Evolutionary conservation across 2,113 vertebrate species (phyloP), one percentile per base, ranked within the genome.

Genomic region (Brienomyrus brachyistius): DNA sequence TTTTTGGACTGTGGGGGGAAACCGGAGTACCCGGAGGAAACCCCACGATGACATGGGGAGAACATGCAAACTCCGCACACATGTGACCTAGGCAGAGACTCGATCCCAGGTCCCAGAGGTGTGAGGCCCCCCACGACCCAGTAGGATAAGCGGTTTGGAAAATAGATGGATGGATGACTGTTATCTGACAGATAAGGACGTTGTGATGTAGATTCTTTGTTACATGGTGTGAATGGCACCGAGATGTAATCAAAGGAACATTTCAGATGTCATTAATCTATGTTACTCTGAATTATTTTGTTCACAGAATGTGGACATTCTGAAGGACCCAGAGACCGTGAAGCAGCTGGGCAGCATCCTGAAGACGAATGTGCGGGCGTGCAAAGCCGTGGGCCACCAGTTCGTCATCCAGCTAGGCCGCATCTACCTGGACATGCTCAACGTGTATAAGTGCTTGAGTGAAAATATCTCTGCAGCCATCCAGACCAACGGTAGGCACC

Each of bases 381-480:
- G 98, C 93, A 98, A 98, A 95, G 98, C 98, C 31, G 98, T 99
- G 51, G 98, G 98, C 21, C 98, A 99, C 90, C 98, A 98, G 2
- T 99, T 99, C 90, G 98, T 98, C 27, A 97, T 97, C 92, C 98
- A 99, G 93, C 96, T 99, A 89, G 98, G 98, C 88, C 96, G 98
- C 88, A 98, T 99, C 95, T 99, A 99, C 95, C 96, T 99, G 95
- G 98, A 99, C 96, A 99, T 99, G 98, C 96, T 99, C 91, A 99
- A 99, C 93, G 98, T 99, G 87, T 99, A 99, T 94, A 99, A 99
- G 97, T 99, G 98, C 96, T 97, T 99, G 94, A 99, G 98, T 94
- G 98, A 99, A 95, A 99, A 99, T 93, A 99, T 99, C 95, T 99
- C 98, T 93, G 98, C 98, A 70, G 98, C 98, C 91, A 97, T 99